Evolutionary conservation across 37 sponge, comb jelly and placozoan genomes (phyloP).

Genomic region (Halisarca cf. caerulea): DNA sequence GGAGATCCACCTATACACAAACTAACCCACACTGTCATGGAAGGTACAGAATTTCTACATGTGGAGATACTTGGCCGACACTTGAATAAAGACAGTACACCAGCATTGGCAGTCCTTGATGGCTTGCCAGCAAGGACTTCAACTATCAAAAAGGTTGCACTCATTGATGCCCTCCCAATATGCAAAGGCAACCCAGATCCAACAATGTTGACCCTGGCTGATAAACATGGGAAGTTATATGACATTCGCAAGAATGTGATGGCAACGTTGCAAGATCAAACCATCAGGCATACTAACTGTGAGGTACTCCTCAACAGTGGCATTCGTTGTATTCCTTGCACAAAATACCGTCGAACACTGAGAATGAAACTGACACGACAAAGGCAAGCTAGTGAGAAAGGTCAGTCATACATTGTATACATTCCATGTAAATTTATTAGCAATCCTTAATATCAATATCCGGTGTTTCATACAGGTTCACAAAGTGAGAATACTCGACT

Average conservation of each 20-base stretch:
- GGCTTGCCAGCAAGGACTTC: background rate
- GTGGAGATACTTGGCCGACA: background rate
- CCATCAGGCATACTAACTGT: constrained; percentile 7
- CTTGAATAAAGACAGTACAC: background rate
- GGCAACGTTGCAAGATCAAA: background rate
- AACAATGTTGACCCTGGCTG: background rate
- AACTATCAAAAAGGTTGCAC: background rate
- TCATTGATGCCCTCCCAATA: background rate
- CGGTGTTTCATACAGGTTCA: background rate
- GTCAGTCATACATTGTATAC: too few species aligned
- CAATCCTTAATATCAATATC: background rate
- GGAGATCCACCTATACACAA: background rate
- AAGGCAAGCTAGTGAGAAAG: background rate
- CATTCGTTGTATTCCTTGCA: background rate
- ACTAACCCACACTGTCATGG: constrained; percentile 4
- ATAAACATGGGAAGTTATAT: background rate
- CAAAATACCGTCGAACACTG: background rate
- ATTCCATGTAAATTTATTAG: too few species aligned
- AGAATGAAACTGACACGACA: background rate
- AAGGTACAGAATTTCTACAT: background rate
- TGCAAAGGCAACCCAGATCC: background rate
- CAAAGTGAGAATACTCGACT: background rate
- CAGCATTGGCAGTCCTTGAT: background rate
- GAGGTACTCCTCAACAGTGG: background rate
- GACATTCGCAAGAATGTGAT: background rate